phyloP scores from a whole-genome alignment of 2,888 invertebrate species.

The Scaptomyza reducta region DNA sequence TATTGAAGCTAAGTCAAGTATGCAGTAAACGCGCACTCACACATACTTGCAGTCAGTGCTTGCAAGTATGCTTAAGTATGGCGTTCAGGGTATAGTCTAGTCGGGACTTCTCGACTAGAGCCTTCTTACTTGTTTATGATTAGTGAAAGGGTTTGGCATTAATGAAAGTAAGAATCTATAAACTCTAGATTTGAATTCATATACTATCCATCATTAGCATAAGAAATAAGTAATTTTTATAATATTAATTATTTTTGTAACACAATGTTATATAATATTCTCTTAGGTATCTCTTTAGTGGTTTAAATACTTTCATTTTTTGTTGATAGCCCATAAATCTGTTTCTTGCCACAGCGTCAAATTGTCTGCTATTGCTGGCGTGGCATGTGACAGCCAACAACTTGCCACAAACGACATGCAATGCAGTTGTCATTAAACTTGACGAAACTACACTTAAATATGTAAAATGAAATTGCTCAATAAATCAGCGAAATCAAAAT shows the following conservation, averaged over 20 bases:
- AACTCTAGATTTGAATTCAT: too few species aligned
- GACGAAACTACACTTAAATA: conserved; percentile 32
- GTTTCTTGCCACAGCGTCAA: conserved; percentile 27
- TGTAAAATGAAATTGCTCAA: conserved; percentile 61
- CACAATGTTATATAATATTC: neutral
- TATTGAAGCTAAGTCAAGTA: too few species aligned
- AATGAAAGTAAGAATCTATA: neutral
- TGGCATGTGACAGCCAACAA: conserved; percentile 53
- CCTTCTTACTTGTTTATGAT: too few species aligned
- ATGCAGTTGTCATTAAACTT: conserved; percentile 72
- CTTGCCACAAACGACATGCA: conserved; percentile 71
- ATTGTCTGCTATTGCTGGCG: conserved; percentile 44
- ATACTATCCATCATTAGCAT: too few species aligned
- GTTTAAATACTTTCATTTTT: conserved; percentile 24
- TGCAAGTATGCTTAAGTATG: too few species aligned
- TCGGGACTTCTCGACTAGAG: too few species aligned
- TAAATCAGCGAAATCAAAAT: conserved; percentile 58
- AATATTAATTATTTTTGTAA: too few species aligned
- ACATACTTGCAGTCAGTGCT: too few species aligned
- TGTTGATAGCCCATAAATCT: conserved; percentile 19
- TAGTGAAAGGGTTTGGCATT: too few species aligned
- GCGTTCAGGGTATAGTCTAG: too few species aligned
- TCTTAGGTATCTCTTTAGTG: neutral
- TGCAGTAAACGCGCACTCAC: too few species aligned
- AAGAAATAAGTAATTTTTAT: too few species aligned